These are phyloP conservation scores for Simalia tracyae DNA, from an alignment of 2,797 vertebrate genomes.

Conservation along the genomic window DNA sequence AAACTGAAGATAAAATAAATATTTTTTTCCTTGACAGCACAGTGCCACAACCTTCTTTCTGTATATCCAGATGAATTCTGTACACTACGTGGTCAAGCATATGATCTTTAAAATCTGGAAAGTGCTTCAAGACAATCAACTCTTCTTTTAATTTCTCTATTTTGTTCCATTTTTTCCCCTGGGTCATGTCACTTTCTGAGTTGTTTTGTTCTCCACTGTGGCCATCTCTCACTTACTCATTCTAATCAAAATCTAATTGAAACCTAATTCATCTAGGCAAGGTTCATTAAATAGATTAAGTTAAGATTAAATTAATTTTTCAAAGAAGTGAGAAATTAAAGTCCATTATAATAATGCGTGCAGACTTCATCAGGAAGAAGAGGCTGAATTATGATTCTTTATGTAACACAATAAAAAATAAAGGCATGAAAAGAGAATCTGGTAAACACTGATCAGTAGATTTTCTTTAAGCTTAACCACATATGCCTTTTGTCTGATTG, in stretches of 20 bases:
- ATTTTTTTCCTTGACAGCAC: neutral
- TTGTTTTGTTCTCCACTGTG: constrained; percentile 36
- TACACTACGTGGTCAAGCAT: constrained; percentile 8
- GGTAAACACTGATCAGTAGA: neutral
- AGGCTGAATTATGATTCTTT: neutral
- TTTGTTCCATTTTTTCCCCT: constrained; percentile 10
- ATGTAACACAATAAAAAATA: neutral
- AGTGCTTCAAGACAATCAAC: neutral
- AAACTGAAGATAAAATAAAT: neutral
- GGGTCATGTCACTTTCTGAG: constrained; percentile 21
- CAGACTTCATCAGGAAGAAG: constrained; percentile 20
- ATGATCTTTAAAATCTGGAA: neutral
- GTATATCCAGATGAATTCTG: neutral
- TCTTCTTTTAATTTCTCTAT: constrained; percentile 11
- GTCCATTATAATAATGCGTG: constrained; percentile 37
- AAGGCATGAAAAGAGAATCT: neutral
- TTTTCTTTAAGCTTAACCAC: constrained; percentile 1
- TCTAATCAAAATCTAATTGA: constrained; percentile 59
- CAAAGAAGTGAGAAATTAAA: constrained; percentile 42
- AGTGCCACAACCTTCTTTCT: neutral
- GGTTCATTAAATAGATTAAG: constrained; percentile 55
- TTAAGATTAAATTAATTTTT: constrained; percentile 55
- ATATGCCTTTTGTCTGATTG: neutral
- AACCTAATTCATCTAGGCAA: constrained; percentile 54
- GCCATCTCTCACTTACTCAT: constrained; percentile 31